These are phyloP conservation scores for Drymonia ruficornis DNA, from an alignment of 2,888 invertebrate genomes.

Conservation along the genomic window DNA sequence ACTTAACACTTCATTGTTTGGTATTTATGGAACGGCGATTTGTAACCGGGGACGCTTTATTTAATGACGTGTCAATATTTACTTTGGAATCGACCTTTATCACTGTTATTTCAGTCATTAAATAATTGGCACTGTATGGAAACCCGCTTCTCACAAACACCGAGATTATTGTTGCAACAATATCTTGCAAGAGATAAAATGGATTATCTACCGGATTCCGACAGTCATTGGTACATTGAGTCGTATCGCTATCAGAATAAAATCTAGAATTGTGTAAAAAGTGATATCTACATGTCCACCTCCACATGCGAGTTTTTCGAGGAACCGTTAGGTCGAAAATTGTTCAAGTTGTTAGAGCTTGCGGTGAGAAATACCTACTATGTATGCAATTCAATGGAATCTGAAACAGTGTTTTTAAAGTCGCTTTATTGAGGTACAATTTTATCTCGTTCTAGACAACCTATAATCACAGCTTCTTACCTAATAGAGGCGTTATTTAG, in stretches of 20 bases:
- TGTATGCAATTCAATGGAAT: slow-evolving; percentile 39
- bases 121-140: slow-evolving; percentile 42
- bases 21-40: slow-evolving; percentile 35
- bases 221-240: slow-evolving; percentile 19
- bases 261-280: slow-evolving; percentile 12
- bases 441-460: not conserved
- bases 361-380: slow-evolving; percentile 38
- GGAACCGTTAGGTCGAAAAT: slow-evolving; percentile 56
- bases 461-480: no score
- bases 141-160: slow-evolving; percentile 45
- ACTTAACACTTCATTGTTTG: slow-evolving; percentile 54
- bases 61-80: slow-evolving; percentile 48
- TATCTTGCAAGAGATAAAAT: slow-evolving; percentile 31
- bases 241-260: not conserved
- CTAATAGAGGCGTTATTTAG: no score
- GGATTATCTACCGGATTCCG: slow-evolving; percentile 26
- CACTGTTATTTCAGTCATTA: slow-evolving; percentile 39
- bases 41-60: slow-evolving; percentile 25
- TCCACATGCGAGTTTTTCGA: slow-evolving; percentile 48
- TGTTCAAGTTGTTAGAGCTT: slow-evolving; percentile 44
- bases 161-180: slow-evolving; percentile 46
- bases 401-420: slow-evolving; percentile 2
- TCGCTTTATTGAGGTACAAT: not conserved
- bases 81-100: slow-evolving; percentile 38
- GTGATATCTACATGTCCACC: slow-evolving; percentile 29